These are phyloP conservation scores for Microcebus tavaratra DNA, from an alignment of 2,113 vertebrate genomes.

Conservation along the genomic window DNA sequence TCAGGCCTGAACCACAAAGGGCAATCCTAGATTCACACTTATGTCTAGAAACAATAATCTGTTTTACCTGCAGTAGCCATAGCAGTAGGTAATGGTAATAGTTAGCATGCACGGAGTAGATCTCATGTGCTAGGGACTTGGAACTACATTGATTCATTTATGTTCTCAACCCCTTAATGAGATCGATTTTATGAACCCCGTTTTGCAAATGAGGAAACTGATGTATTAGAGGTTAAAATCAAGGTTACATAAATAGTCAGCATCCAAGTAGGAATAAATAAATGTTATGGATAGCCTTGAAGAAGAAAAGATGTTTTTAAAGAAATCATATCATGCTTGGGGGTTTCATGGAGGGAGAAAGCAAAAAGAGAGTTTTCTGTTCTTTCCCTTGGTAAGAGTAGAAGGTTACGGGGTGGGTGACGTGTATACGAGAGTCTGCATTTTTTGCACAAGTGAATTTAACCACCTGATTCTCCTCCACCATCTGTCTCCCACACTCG, in stretches of 20 bases:
- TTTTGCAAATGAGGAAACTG: slow-evolving; percentile 49
- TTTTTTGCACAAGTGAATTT: slow-evolving; percentile 56
- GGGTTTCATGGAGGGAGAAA: not conserved
- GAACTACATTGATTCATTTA: not conserved
- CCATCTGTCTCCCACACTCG: slow-evolving; percentile 47
- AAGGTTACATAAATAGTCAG: not conserved
- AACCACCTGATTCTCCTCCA: slow-evolving; percentile 49
- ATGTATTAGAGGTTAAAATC: not conserved
- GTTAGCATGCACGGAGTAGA: not conserved
- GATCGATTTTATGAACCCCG: not conserved
- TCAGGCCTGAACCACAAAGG: not conserved
- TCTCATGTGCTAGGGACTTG: not conserved
- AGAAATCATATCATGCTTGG: not conserved
- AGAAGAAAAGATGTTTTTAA: not conserved
- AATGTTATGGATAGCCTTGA: not conserved
- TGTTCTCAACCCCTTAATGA: not conserved
- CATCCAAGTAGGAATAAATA: not conserved
- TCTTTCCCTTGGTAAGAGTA: not conserved
- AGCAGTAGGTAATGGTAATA: no score
- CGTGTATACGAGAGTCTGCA: not conserved
- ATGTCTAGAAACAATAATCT: not conserved
- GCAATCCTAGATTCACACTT: not conserved
- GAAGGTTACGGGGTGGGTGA: not conserved
- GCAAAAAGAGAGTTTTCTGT: no score
- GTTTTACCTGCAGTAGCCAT: rapidly evolving